These are phyloP conservation scores for Spondyliosoma cantharus DNA, from an alignment of 2,797 vertebrate genomes.

Conservation along the genomic window DNA sequence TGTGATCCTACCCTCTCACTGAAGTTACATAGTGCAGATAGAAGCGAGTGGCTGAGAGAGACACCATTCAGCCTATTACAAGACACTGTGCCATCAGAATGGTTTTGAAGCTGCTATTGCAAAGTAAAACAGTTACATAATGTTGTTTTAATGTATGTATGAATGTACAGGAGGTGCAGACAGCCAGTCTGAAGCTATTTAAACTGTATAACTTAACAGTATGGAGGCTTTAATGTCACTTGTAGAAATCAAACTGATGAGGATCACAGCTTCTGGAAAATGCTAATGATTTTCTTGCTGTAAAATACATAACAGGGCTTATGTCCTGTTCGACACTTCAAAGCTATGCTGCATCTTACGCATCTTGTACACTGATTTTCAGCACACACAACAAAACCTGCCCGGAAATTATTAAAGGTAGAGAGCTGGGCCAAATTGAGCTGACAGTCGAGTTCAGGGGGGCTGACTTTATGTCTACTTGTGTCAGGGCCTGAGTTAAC, in stretches of 20 bases:
- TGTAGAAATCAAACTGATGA: too few species aligned
- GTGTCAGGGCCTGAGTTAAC: neutral
- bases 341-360: neutral
- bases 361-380: too few species aligned
- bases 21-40: too few species aligned
- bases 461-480: neutral
- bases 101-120: too few species aligned
- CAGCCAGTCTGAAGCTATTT: too few species aligned
- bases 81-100: too few species aligned
- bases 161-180: too few species aligned
- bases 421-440: neutral
- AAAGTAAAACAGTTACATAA: too few species aligned
- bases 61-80: too few species aligned
- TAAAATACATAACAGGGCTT: neutral
- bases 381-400: neutral
- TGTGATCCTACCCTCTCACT: too few species aligned
- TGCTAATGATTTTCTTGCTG: neutral
- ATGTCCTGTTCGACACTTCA: neutral
- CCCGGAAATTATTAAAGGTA: neutral
- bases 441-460: neutral
- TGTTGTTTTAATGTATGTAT: too few species aligned
- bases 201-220: neutral
- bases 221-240: neutral
- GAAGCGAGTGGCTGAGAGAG: too few species aligned
- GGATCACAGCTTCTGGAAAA: neutral